Evolutionary conservation across 2,888 invertebrate species (phyloP).

Genomic region (Andrena trimmerana): DNA sequence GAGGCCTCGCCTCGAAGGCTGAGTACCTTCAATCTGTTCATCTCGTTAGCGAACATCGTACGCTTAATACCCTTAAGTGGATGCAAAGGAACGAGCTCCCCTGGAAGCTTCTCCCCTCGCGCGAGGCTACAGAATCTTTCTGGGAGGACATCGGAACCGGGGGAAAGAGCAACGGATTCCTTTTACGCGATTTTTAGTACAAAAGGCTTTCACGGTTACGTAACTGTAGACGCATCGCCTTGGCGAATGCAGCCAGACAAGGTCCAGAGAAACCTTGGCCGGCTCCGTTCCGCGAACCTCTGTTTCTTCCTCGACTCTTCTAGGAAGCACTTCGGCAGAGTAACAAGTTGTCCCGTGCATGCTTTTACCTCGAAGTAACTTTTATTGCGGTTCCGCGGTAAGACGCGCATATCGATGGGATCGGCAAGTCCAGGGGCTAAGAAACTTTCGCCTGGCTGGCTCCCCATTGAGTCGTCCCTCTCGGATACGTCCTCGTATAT

Average conservation of each 20-base stretch:
- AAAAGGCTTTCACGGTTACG: constrained; percentile 26
- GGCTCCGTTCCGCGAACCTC: neutral
- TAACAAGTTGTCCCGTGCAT: constrained; percentile 21
- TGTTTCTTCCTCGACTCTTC: neutral
- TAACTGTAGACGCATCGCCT: constrained; percentile 10
- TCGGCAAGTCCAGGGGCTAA: neutral
- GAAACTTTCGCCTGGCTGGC: neutral
- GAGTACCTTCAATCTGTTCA: neutral
- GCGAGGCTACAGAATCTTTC: neutral
- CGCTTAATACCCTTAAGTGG: neutral
- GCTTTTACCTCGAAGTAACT: constrained; percentile 29
- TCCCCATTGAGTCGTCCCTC: neutral
- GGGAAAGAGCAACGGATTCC: neutral
- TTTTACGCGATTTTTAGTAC: neutral
- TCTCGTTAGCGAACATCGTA: neutral
- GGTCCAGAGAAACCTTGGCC: neutral
- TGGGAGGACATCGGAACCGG: neutral
- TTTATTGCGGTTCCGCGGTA: constrained; percentile 9
- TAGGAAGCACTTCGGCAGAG: constrained; percentile 28
- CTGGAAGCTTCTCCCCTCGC: neutral
- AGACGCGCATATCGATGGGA: neutral
- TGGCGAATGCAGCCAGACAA: neutral
- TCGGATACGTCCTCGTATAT: neutral
- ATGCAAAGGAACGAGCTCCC: neutral
- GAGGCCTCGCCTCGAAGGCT: neutral